Evolutionary conservation across 2,113 vertebrate genomes (phyloP), one percentile per base, ranked within the genome.

Genomic region (Hyperoodon ampullatus): DNA sequence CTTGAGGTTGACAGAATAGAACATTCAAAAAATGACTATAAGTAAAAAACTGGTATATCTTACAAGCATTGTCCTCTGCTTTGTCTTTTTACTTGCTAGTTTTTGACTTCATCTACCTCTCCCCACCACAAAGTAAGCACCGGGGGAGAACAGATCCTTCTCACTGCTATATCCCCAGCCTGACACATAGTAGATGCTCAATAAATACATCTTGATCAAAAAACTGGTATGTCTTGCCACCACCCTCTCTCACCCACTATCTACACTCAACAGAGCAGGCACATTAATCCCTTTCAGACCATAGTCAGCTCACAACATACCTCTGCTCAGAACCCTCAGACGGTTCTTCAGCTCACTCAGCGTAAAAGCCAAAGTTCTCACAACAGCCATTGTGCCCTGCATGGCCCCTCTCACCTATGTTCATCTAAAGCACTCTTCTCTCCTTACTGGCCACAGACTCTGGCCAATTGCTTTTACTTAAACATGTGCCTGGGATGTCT

Each of bases 11-110:
- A 12, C 8, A 97, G 68, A 78, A 71, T 66, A 83, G 90, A 75
- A 85, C 42, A 88, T 88, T 95, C 65, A 85, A 86, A 70, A 96
- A 97, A 83, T 89, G 11, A 96, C 19, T 6, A 6, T 60, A 92
- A 42, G 78, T 68, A 16, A 90, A 96, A 80, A 96, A 71, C 13
- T 30, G 19, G 21, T 35, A 18, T 75, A 3, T 68, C 21, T 58
- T 81, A 80, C 33, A 58, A 81, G 53, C n/a, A 39, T 26, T 81
- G 77, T 58, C 53, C 77, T 58, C 55, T 58, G 21, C 21, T 81
- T 81, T 81, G 33, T 58, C 77, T 39, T 58, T 55, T 81, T 15
- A 81, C 77, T 26, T 81, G n/a, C 23, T 35, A 23, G 33, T 58
- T 58, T 81, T 35, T 81, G 33, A 58, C 21, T 81, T 7, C 55